Conservation (phyloP, 2,113 vertebrate genomes). For the Gorsachius goisagi region DNA sequence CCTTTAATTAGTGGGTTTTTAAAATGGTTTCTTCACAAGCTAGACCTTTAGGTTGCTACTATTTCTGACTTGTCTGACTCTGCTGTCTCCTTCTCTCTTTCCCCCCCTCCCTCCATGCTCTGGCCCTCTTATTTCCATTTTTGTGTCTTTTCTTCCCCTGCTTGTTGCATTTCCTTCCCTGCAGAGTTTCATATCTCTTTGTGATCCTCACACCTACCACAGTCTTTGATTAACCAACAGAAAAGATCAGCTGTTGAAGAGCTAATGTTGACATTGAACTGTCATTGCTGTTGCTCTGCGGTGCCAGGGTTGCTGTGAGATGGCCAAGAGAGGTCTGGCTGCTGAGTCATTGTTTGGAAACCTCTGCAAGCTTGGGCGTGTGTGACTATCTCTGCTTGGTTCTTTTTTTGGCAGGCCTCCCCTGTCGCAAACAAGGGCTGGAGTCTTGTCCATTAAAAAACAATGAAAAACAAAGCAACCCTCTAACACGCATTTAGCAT, state of each 20-base stretch:
- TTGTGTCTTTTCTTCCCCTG: not conserved
- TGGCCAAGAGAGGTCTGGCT: not conserved
- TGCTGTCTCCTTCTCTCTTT: not conserved
- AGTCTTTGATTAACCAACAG: not conserved
- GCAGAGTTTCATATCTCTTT: not conserved
- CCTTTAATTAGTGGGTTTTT: conserved; percentile 3
- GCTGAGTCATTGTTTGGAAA: conserved; percentile 15
- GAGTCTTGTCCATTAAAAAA: not conserved
- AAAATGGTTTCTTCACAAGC: not conserved
- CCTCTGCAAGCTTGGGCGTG: not conserved
- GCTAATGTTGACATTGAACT: not conserved
- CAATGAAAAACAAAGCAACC: not conserved
- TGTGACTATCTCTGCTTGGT: not conserved
- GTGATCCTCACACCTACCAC: not conserved
- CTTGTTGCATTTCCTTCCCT: not conserved
- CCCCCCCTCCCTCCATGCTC: not conserved
- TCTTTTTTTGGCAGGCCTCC: not conserved
- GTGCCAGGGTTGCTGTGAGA: not conserved
- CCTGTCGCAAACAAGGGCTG: not conserved
- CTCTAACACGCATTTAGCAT: not conserved
- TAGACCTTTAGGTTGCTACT: not conserved
- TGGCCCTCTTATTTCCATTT: not conserved
- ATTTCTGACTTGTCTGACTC: not conserved
- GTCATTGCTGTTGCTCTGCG: not conserved
- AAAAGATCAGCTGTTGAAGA: not conserved